Base-by-base conservation (phyloP, 2,888 invertebrate genomes). In the Lordiphosa andalusiaca region DNA sequence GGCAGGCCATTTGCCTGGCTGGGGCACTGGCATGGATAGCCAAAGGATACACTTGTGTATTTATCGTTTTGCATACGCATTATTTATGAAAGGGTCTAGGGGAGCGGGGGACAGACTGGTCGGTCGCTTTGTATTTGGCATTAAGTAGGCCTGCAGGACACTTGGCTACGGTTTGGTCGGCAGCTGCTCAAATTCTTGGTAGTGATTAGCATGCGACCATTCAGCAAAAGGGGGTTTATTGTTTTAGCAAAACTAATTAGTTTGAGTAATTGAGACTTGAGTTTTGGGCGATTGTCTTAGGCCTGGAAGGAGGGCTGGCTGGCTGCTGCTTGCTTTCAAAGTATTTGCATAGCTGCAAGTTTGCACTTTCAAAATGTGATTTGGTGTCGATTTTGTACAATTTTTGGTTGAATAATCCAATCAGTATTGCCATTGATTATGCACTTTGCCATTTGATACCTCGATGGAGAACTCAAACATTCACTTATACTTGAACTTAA, bases 1-100 rank as follows among this genome's bases (percentile, higher is more conserved):
- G 25, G 13, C 55, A 37, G 66, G 47, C 65, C 63, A 65, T 62
- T 62, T 49, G 63, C 63, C 58, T 10, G 62, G 36, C 46, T n/a
- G 4, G 36, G 46, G 25, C 12, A 23, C 59, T n/a, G 62, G 36
- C 46, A 12, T 2, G 36, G 46, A 39, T 19, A 23, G 33, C 30
- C 40, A 13, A 30, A 49, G 69, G 66, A 62, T 62, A 57, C 63
- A 57, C 55, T 63, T 78, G 75, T 74, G 83, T 62, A 73, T 73
- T 76, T 71, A 81, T 84, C 71, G 64, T 76, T 84, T 73, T 73
- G 84, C 82, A 71, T 81, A 67, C 73, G 77, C 69, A 84, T 77
- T 84, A 81, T 67, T 81, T 77, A 77, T 84, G 77, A 60, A 63
- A 59, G 48, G 38, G 55, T 63, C 48, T 30, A n/a, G n/a, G n/a